Percentiles rank a stretch among this genome's conserved stretches.
phyloP scores from a whole-genome alignment of 2,888 invertebrate species.

The Agonopterix subpropinquella region DNA sequence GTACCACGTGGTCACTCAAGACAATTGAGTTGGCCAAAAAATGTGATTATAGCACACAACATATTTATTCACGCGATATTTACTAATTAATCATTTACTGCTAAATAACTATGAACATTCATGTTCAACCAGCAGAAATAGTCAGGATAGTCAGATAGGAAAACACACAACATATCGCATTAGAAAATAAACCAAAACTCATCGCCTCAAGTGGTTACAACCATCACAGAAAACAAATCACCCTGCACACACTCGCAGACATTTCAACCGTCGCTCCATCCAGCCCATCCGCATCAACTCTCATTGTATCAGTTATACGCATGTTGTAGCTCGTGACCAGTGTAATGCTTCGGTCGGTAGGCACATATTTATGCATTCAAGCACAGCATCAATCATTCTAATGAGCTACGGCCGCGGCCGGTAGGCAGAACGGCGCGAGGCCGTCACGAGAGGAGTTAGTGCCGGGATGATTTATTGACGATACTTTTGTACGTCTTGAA shows the following conservation, averaged over 20 bases:
- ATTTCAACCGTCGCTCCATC: background rate
- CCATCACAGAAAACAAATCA: background rate
- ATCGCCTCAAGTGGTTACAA: no score
- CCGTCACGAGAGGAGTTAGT: conserved; percentile 49
- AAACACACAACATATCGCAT: no score
- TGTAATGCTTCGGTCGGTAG: conserved; percentile 40
- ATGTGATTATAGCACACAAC: no score
- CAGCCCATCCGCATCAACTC: conserved; percentile 2
- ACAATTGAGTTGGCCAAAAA: no score
- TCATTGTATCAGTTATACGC: conserved; percentile 31
- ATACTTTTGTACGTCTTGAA: background rate
- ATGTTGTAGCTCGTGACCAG: conserved; percentile 46
- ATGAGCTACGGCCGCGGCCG: conserved; percentile 52
- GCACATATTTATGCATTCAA: conserved; percentile 55
- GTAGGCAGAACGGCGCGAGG: conserved; percentile 32
- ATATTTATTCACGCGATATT: no score
- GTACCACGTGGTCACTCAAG: no score
- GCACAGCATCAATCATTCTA: conserved; percentile 71
- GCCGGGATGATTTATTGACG: conserved; percentile 30
- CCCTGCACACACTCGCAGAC: background rate
- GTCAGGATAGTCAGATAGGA: no score
- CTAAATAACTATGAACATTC: no score
- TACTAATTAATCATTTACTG: no score
- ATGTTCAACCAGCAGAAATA: no score
- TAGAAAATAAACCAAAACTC: no score